These are phyloP conservation scores for Dendrocincla fuliginosa DNA, from an alignment of 2,797 vertebrate species.

Conservation along the genomic window DNA sequence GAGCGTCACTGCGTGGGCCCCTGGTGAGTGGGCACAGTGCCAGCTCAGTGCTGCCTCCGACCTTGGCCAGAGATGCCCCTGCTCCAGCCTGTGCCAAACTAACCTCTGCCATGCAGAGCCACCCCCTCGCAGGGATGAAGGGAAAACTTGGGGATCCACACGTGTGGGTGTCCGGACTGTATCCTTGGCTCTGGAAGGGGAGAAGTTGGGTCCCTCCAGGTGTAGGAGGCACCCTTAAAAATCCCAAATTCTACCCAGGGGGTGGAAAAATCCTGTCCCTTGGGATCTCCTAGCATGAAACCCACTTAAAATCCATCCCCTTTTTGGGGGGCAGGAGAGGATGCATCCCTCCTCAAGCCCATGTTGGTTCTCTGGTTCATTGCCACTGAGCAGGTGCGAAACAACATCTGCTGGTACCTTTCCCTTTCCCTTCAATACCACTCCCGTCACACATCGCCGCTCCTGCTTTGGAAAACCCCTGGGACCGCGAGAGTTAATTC, in stretches of 20 bases:
- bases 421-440: fast-evolving
- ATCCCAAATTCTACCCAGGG: neutral
- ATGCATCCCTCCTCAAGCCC: fast-evolving
- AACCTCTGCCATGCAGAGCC: fast-evolving
- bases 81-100: neutral
- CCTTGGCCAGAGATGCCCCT: neutral
- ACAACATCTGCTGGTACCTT: neutral
- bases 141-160: fast-evolving
- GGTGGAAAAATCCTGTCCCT: neutral
- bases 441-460: fast-evolving
- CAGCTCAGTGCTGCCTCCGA: neutral
- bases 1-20: fast-evolving
- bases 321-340: neutral
- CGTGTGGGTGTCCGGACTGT: fast-evolving
- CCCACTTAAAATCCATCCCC: neutral
- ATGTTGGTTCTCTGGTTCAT: fast-evolving
- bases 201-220: neutral
- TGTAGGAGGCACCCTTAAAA: neutral
- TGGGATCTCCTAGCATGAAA: neutral
- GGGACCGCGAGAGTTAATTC: constrained; percentile 35
- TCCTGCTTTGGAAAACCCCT: neutral
- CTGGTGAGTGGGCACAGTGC: fast-evolving
- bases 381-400: neutral
- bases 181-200: neutral
- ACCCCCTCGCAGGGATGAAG: fast-evolving